Conservation (phyloP, 1,140 invertebrate genomes). For the Dinothrombium tinctorium region DNA sequence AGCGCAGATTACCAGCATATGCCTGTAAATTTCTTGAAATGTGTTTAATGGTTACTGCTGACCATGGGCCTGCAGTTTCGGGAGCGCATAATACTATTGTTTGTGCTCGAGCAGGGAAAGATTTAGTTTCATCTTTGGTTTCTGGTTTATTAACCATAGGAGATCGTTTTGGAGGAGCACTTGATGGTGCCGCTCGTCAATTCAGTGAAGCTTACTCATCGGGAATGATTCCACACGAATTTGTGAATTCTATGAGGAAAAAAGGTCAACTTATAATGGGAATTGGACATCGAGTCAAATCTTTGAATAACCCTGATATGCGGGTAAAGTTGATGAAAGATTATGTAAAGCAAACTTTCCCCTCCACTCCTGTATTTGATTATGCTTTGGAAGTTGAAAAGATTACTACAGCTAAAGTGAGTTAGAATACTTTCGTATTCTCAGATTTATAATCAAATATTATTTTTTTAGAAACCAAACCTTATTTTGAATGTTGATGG, state of each 20-base stretch:
- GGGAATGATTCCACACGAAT: slow-evolving; percentile 86
- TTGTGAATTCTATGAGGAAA: slow-evolving; percentile 91
- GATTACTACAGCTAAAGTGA: slow-evolving; percentile 79
- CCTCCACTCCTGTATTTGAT: slow-evolving; percentile 47
- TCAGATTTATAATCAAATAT: slow-evolving; percentile 7
- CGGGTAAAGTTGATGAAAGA: slow-evolving; percentile 86
- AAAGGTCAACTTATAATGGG: slow-evolving; percentile 97
- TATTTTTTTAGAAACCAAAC: slow-evolving; percentile 58
- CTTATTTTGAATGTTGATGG: slow-evolving; percentile 97
- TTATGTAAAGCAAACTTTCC: slow-evolving; percentile 80
- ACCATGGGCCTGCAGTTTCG: slow-evolving; percentile 95
- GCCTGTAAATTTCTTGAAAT: slow-evolving; percentile 97
- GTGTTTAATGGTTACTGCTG: slow-evolving; percentile 96
- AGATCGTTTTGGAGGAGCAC: slow-evolving; percentile 90
- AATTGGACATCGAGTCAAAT: slow-evolving; percentile 94
- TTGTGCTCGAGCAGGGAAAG: slow-evolving; percentile 92
- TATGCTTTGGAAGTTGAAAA: slow-evolving; percentile 96
- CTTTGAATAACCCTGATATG: slow-evolving; percentile 97
- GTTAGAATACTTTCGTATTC: neutral
- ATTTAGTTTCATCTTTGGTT: slow-evolving; percentile 83
- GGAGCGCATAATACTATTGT: slow-evolving; percentile 99
- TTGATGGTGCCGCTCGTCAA: slow-evolving; percentile 84
- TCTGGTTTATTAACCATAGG: slow-evolving; percentile 95
- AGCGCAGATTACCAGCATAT: slow-evolving; percentile 71
- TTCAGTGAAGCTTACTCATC: slow-evolving; percentile 87